These are phyloP conservation scores for Dipus sagitta DNA, from an alignment of 2,797 vertebrate genomes.

Conservation along the genomic window DNA sequence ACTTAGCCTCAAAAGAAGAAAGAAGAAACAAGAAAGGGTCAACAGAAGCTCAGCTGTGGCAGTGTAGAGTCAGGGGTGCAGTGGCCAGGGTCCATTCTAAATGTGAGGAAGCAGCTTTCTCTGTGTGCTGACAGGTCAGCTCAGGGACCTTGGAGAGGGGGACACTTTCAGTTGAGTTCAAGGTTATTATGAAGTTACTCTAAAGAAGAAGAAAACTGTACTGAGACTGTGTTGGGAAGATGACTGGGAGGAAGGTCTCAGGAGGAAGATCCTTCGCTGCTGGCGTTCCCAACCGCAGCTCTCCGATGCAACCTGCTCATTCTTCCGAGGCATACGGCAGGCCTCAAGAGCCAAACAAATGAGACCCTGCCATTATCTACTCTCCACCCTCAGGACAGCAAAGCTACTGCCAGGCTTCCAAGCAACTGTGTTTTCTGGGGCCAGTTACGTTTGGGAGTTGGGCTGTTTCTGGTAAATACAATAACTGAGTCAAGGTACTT, in stretches of 20 bases:
- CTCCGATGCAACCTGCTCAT: not conserved
- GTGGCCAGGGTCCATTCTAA: not conserved
- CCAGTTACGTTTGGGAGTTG: not conserved
- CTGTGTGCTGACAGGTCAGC: not conserved
- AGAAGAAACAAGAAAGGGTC: not conserved
- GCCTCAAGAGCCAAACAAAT: not conserved
- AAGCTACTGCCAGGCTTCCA: not conserved
- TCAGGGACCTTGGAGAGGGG: not conserved
- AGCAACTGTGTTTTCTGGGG: not conserved
- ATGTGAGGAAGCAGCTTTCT: too few species aligned
- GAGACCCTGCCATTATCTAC: not conserved
- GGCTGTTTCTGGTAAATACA: constrained; percentile 7
- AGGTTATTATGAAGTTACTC: not conserved
- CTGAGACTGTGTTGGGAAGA: not conserved
- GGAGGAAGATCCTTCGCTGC: too few species aligned
- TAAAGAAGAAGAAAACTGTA: not conserved
- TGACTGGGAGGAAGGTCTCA: not conserved
- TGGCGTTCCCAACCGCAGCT: not conserved
- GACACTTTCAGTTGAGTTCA: not conserved
- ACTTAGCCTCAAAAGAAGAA: too few species aligned
- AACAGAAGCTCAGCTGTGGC: not conserved
- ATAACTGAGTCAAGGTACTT: not conserved
- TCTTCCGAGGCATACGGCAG: not conserved
- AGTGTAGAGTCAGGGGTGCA: not conserved
- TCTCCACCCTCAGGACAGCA: not conserved